Conservation (phyloP, 2,113 vertebrate species). For the Vanacampus margaritifer region DNA sequence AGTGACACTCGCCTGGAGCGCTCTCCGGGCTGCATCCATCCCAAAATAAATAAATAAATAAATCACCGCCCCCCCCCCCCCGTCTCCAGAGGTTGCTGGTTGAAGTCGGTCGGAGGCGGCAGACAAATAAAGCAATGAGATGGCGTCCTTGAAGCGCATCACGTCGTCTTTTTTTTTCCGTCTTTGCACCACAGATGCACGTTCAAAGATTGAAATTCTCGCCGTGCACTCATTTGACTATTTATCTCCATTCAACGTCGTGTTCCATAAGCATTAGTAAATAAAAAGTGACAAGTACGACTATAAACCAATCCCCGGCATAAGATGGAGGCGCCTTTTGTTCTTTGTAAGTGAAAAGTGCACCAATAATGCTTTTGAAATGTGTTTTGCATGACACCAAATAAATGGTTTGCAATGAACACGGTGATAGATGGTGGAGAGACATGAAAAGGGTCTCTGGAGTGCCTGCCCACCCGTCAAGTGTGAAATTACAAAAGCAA, state of each 20-base stretch:
- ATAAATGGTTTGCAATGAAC: background rate
- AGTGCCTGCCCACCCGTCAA: background rate
- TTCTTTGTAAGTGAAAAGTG: background rate
- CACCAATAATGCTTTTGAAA: constrained; percentile 1
- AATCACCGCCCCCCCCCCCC: constrained; percentile 30
- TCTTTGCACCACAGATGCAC: constrained; percentile 22
- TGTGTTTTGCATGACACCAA: background rate
- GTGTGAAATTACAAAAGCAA: background rate
- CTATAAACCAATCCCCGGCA: background rate
- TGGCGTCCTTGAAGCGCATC: constrained; percentile 62
- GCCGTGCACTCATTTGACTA: background rate
- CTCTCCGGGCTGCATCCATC: constrained; percentile 66
- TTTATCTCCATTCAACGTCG: background rate
- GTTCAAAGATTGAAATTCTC: constrained; percentile 23
- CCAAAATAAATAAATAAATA: constrained; percentile 37
- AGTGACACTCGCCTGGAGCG: constrained; percentile 70
- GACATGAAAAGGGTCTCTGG: background rate
- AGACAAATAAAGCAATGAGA: constrained; percentile 70
- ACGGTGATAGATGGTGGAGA: background rate
- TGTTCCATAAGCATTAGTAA: background rate
- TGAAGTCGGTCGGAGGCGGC: constrained; percentile 43
- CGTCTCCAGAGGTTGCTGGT: constrained; percentile 60
- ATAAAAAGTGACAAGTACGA: background rate
- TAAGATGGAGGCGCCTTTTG: background rate
- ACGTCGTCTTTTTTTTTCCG: constrained; percentile 44